Evolutionary conservation across 2,113 vertebrate species (phyloP), one percentile per base, ranked within the genome.

Genomic region (Gasterosteus aculeatus): DNA sequence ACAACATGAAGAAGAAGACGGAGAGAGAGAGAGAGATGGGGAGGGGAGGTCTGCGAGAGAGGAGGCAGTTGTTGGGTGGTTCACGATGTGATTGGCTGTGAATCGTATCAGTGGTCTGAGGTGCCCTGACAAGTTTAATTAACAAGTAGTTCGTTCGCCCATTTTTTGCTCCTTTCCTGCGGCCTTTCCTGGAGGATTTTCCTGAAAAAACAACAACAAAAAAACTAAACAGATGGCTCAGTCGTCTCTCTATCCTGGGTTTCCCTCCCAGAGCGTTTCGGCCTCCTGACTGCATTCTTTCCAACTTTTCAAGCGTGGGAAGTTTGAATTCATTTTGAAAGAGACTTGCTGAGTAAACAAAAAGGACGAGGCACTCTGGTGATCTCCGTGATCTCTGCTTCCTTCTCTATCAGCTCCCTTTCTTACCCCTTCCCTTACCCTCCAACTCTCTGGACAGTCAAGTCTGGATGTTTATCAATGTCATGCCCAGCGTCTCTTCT

Each of bases 41-140:
- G 56, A 58, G 59, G 39, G 47, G 18, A 61, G 31, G 66, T 56
- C 35, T 77, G 62, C 57, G 62, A 69, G 33, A 26, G 65, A 66
- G 75, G 65, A 69, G 67, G 73, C 49, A 41, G 77, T 9, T 33
- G 2, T 31, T 26, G 22, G 60, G 64, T 10, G n/a, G 38, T 49
- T 44, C 26, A 7, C 44, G 10, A 7, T 62, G 81, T 77, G 76
- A 85, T 75, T 85, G 85, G 47, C 75, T 72, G 74, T 42, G 66
- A 53, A 84, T 61, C 81, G 66, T 83, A 49, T 85, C 80, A 82
- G 65, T 51, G 67, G 64, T 14, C 18, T 38, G 56, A 80, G 82
- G 72, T 78, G 73, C 79, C 71, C 33, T 51, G 67, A 82, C 84
- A 79, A 74, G 38, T 75, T 56, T 79, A 86, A 89, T 87, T 85